These are phyloP conservation scores for Zootoca vivipara DNA, from an alignment of 2,113 vertebrate genomes.

Conservation along the genomic window DNA sequence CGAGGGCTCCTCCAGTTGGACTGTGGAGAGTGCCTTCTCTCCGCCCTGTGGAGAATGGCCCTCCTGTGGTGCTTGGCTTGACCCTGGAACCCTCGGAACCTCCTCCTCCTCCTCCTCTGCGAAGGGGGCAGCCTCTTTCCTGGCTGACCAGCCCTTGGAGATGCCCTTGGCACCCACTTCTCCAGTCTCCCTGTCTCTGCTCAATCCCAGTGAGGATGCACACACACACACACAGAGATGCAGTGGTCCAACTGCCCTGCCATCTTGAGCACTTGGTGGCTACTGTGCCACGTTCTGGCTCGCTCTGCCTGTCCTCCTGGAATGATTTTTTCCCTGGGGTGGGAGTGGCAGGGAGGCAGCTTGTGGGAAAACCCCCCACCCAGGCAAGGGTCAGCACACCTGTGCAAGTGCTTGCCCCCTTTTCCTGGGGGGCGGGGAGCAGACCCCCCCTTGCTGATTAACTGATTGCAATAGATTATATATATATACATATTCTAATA, in stretches of 20 bases:
- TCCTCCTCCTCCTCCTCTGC: not conserved
- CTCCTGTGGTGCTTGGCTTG: not conserved
- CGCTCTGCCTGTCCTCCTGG: not conserved
- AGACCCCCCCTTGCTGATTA: conserved; percentile 60
- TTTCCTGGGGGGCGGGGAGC: conserved; percentile 28
- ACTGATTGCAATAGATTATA: conserved; percentile 75
- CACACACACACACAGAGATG: not conserved
- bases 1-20: not conserved
- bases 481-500: conserved; percentile 79
- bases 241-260: not conserved
- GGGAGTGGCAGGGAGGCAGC: not conserved
- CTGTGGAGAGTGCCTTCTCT: not conserved
- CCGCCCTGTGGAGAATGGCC: not conserved
- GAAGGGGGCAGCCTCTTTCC: not conserved
- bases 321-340: conserved; percentile 19
- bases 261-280: conserved; percentile 17
- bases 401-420: conserved; percentile 30
- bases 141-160: not conserved
- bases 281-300: not conserved
- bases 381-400: not conserved
- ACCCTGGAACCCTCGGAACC: not conserved
- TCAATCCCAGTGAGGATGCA: not conserved
- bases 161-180: not conserved
- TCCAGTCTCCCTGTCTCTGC: not conserved
- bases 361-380: not conserved